Conservation (phyloP, 2,797 vertebrate genomes). For the Gila robusta region DNA sequence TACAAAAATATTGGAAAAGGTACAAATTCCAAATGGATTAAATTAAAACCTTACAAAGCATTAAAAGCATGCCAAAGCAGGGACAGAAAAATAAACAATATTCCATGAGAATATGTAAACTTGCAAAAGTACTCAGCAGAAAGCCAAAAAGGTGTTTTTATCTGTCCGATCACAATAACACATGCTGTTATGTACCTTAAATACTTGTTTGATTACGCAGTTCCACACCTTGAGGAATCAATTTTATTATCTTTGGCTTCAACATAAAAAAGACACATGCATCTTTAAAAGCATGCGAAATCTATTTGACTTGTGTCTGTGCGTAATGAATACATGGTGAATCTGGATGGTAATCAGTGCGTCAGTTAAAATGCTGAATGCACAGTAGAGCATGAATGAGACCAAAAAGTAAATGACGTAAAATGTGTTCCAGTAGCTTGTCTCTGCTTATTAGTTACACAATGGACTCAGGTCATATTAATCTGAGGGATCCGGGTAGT, state of each 20-base stretch:
- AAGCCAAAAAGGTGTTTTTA: slow-evolving; percentile 1
- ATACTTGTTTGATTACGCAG: slow-evolving; percentile 4
- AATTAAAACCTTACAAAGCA: background rate
- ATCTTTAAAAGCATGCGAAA: slow-evolving; percentile 23
- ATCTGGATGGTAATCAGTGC: slow-evolving; percentile 29
- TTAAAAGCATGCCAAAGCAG: slow-evolving; percentile 10
- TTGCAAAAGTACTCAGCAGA: background rate
- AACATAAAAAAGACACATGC: background rate
- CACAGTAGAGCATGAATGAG: slow-evolving; percentile 37
- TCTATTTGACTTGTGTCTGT: background rate
- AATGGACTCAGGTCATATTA: slow-evolving; percentile 19
- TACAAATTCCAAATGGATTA: background rate
- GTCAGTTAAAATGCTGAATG: slow-evolving; percentile 36
- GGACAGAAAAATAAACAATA: background rate
- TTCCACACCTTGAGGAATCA: background rate
- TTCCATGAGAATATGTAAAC: background rate
- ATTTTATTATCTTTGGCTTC: slow-evolving; percentile 27
- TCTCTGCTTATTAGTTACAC: slow-evolving; percentile 39
- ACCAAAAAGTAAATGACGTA: slow-evolving; percentile 39
- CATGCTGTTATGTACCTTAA: slow-evolving; percentile 1
- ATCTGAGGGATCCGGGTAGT: slow-evolving; percentile 14
- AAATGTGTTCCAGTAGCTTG: slow-evolving; percentile 32
- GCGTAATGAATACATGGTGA: slow-evolving; percentile 24
- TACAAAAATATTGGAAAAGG: background rate
- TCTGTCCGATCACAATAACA: background rate